phyloP scores from a whole-genome alignment of 2,888 invertebrate species.

The Thelaira solivaga region DNA sequence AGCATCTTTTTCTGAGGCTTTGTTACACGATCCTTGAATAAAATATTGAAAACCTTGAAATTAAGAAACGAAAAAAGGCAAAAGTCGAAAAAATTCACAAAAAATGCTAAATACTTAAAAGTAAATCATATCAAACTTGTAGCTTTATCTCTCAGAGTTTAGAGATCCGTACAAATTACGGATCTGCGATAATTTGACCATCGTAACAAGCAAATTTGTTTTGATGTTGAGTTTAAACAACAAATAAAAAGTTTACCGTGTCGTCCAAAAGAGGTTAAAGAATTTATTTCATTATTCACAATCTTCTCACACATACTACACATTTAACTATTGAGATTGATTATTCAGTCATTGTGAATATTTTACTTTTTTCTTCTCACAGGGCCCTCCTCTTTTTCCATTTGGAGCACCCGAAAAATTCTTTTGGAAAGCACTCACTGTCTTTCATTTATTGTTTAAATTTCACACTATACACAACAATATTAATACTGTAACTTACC shows the following conservation, averaged over 20 bases:
- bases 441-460: constrained; percentile 55
- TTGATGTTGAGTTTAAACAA: constrained; percentile 39
- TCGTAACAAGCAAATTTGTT: background rate
- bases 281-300: constrained; percentile 25
- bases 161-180: background rate
- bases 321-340: constrained; percentile 10
- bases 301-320: background rate
- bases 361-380: constrained; percentile 41
- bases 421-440: constrained; percentile 13
- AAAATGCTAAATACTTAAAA: constrained; percentile 62
- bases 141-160: background rate
- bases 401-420: constrained; percentile 52
- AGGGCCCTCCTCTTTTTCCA: constrained; percentile 45
- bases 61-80: constrained; percentile 65
- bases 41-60: constrained; percentile 70
- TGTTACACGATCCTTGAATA: constrained; percentile 75
- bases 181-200: background rate
- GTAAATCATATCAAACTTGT: constrained; percentile 32
- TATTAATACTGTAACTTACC: constrained; percentile 42
- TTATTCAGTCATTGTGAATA: constrained; percentile 18
- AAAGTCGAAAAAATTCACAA: constrained; percentile 67
- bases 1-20: constrained; percentile 76
- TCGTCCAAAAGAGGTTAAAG: constrained; percentile 8
- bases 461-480: constrained; percentile 25
- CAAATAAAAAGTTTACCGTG: constrained; percentile 11